These are phyloP conservation scores for Novumbra hubbsi DNA, from an alignment of 2,797 vertebrate species.

Conservation along the genomic window DNA sequence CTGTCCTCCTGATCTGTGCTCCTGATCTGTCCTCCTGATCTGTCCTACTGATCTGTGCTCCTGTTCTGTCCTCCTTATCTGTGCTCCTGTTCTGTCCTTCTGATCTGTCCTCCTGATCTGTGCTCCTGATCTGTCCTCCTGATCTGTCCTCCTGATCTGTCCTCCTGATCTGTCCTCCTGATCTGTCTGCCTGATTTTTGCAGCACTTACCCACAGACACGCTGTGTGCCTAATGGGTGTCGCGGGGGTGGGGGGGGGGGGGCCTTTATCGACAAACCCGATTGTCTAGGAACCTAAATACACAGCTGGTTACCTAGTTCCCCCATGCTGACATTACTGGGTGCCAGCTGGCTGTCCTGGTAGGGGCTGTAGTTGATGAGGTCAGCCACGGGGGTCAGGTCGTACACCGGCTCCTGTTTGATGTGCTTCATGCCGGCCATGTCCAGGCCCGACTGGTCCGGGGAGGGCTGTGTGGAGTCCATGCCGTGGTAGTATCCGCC, in stretches of 20 bases:
- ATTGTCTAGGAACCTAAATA: neutral
- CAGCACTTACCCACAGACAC: neutral
- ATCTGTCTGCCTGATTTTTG: too few species aligned
- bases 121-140: too few species aligned
- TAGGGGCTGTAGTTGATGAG: conserved; percentile 96
- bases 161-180: too few species aligned
- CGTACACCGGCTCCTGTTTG: conserved; percentile 98
- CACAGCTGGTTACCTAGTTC: conserved; percentile 85
- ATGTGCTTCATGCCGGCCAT: conserved; percentile 99
- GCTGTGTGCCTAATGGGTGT: too few species aligned
- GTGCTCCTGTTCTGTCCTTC: neutral
- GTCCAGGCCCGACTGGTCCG: conserved; percentile 97
- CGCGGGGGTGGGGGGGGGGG: too few species aligned
- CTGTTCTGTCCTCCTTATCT: neutral
- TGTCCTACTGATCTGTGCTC: too few species aligned
- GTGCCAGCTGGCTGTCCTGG: conserved; percentile 91
- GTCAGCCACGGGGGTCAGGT: conserved; percentile 97
- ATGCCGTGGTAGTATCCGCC: conserved; percentile 84
- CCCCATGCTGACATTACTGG: conserved; percentile 90
- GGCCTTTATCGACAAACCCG: neutral
- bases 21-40: neutral
- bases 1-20: neutral
- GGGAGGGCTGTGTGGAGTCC: conserved; percentile 96
- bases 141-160: neutral
- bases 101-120: neutral